Conservation (phyloP, 1,140 invertebrate genomes). For the Ctenoplectra terminalis region DNA sequence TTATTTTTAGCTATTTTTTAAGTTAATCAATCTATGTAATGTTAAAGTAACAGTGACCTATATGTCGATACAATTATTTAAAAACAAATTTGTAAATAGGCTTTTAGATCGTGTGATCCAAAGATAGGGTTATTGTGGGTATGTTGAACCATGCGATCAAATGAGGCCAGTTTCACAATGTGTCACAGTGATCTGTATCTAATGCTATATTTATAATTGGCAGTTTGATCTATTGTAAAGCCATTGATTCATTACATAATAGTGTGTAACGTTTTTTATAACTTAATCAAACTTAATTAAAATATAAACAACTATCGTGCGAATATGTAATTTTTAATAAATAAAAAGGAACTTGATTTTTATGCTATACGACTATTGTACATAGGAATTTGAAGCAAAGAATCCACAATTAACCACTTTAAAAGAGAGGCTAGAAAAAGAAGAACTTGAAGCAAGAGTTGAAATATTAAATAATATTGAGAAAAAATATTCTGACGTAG, state of each 20-base stretch:
- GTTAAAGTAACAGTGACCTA: not conserved
- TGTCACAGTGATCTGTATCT: slow-evolving; percentile 67
- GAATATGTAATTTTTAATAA: not conserved
- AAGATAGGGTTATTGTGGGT: slow-evolving; percentile 73
- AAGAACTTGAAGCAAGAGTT: slow-evolving; percentile 93
- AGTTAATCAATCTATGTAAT: slow-evolving; percentile 1
- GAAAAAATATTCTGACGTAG: slow-evolving; percentile 94
- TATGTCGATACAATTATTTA: slow-evolving; percentile 21
- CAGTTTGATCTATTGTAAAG: slow-evolving; percentile 76
- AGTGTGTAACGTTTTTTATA: slow-evolving; percentile 33
- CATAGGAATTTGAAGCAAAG: slow-evolving; percentile 86
- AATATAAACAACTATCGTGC: not conserved
- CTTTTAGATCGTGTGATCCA: slow-evolving; percentile 72
- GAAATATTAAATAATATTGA: slow-evolving; percentile 93
- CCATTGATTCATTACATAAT: slow-evolving; percentile 70
- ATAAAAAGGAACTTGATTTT: slow-evolving; percentile 4
- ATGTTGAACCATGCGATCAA: slow-evolving; percentile 73
- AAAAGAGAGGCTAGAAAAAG: slow-evolving; percentile 93
- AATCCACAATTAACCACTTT: slow-evolving; percentile 83
- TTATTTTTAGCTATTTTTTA: not conserved
- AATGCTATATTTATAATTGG: slow-evolving; percentile 81
- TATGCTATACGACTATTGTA: slow-evolving; percentile 19
- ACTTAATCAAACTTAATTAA: slow-evolving; percentile 9
- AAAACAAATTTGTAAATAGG: slow-evolving; percentile 56
- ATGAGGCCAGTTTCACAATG: slow-evolving; percentile 80